phyloP scores from a whole-genome alignment of 2,888 invertebrate species.

The Pristionchus exspectatus region DNA sequence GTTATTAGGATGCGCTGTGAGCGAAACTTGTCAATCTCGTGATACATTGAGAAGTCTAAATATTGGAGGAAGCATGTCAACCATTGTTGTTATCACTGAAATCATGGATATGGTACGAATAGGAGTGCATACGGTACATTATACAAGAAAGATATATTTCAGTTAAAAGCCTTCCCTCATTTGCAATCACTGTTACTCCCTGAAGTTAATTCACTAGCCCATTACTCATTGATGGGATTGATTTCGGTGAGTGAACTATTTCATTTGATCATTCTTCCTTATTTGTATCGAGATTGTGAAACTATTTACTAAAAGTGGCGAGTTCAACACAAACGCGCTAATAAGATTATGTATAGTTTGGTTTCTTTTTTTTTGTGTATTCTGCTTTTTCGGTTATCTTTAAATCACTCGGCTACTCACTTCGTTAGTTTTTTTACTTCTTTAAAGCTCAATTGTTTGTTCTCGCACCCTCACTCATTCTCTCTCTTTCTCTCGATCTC shows the following conservation, averaged over 20 bases:
- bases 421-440: neutral
- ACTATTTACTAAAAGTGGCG: neutral
- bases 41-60: constrained; percentile 29
- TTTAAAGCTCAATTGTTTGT: constrained; percentile 31
- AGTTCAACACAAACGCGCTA: neutral
- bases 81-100: neutral
- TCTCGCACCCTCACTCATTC: neutral
- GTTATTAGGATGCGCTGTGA: constrained; percentile 7
- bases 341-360: neutral
- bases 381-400: neutral
- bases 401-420: neutral
- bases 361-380: neutral
- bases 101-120: constrained; percentile 13
- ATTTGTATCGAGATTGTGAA: neutral
- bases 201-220: constrained; percentile 18
- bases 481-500: neutral
- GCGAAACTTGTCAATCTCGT: constrained; percentile 17
- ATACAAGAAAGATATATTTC: neutral
- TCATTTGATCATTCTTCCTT: neutral
- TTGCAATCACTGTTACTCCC: constrained; percentile 38
- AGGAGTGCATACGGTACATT: neutral
- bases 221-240: neutral
- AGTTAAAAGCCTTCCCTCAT: constrained; percentile 42
- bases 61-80: constrained; percentile 45
- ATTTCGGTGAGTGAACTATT: neutral